Evolutionary conservation across 2,113 vertebrate species (phyloP).

Genomic region (Anguilla rostrata): DNA sequence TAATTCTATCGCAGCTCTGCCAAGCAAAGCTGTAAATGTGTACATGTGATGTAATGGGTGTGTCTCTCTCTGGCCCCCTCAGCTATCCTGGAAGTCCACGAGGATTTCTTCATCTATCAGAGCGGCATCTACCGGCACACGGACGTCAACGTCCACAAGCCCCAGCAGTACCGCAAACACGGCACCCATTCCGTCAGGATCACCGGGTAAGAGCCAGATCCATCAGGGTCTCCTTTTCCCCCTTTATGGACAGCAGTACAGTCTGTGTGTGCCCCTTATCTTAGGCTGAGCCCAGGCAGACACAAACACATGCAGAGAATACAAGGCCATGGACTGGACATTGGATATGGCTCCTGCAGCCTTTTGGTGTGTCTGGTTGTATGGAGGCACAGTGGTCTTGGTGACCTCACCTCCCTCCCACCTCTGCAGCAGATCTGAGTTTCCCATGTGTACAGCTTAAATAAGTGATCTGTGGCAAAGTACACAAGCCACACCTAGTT

Average conservation of each 20-base stretch:
- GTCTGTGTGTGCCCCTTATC: background rate
- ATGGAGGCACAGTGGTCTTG: background rate
- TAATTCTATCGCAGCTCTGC: background rate
- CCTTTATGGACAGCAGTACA: background rate
- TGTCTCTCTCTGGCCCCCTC: conserved; percentile 43
- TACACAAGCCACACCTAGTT: background rate
- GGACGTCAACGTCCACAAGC: conserved; percentile 74
- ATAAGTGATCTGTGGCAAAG: background rate
- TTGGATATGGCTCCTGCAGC: background rate
- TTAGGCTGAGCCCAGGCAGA: conserved; percentile 5
- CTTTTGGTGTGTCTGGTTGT: background rate
- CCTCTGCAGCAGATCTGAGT: background rate
- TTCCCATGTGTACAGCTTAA: background rate
- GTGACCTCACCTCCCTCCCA: too few relatives aligned
- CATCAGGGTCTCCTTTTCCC: conserved; percentile 14
- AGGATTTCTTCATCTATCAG: conserved; percentile 94
- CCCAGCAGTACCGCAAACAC: conserved; percentile 75
- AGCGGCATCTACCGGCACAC: conserved; percentile 89
- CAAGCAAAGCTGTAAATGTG: background rate
- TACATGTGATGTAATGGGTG: conserved; percentile 9
- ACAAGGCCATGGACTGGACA: background rate
- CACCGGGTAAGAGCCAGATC: conserved; percentile 78
- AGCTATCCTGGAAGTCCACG: conserved; percentile 97
- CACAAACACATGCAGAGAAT: conserved; percentile 1
- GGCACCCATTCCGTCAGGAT: conserved; percentile 93